Evolutionary conservation across 2,113 vertebrate species (phyloP), one percentile per base, ranked within the genome.

Genomic region (Neodontobutis hainanensis): DNA sequence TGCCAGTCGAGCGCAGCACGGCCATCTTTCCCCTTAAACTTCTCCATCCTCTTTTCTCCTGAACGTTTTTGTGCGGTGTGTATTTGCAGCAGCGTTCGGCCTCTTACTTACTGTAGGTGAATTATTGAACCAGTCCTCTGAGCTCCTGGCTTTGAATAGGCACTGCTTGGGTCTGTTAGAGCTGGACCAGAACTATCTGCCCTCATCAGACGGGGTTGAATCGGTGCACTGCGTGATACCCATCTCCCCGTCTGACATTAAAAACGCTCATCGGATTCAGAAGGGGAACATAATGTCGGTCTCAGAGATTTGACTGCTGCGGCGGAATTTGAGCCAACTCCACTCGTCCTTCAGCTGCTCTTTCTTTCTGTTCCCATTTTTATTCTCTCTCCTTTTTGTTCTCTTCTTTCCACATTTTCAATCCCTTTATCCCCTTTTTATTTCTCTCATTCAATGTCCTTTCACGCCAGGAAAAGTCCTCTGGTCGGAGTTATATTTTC

Each of bases 241-340:
- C 64, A 84, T 87, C 88, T 81, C 72, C 32, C 68, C 27, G 44
- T 68, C 76, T 82, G 83, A 82, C 82, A 84, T 88, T 81, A 83
- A 83, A 87, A 87, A 86, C 59, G 56, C 70, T 75, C 40, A 14
- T 11, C 40, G 10, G 75, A 73, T 67, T 78, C 67, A 60, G 71
- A 50, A 40, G 68, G 52, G 72, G 75, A 73, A 78, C 80, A 77
- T 80, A 75, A 75, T 70, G 75, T 81, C 27, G 80, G 68, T 67
- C 63, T 84, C 72, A 6, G 65, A 73, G 75, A 86, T 90, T 81
- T 82, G 65, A 81, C 85, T 77, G 66, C 55, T 42, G 66, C 80
- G 67, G 85, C 87, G 84, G 80, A 89, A 89, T 89, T 84, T 81
- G 86, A 90, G 86, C 75, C 78, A 3, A 35, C 70, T 52, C 14